Percentiles rank a stretch among this genome's conserved stretches.
Conservation (phyloP, 1,140 invertebrate genomes). For the Heliothis subflexa region DNA sequence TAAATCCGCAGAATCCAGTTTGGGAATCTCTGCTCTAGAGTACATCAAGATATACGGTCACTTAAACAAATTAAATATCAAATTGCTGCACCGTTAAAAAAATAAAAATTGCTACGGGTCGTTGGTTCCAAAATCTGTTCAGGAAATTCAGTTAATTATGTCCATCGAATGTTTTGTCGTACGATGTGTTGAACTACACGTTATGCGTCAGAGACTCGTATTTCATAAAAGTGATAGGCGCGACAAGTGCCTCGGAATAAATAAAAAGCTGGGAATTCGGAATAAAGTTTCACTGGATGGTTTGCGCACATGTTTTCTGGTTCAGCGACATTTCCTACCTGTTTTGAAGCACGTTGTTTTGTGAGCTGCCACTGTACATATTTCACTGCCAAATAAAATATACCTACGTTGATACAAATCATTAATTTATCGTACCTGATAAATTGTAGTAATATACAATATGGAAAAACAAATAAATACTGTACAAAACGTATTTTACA, state of each 20-base stretch:
- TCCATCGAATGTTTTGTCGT: conserved; percentile 2
- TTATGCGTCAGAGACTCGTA: conserved; percentile 8
- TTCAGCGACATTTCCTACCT: neutral
- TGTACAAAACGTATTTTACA: too few relatives aligned
- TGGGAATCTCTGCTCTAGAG: neutral
- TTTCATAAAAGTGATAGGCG: conserved; percentile 19
- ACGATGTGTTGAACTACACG: neutral
- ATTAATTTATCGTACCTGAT: too few relatives aligned
- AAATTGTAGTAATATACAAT: too few relatives aligned
- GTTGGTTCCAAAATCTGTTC: neutral
- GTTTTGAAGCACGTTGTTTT: conserved; percentile 6
- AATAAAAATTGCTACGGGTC: conserved; percentile 9
- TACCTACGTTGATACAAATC: too few relatives aligned
- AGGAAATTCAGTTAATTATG: neutral
- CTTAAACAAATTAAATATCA: conserved; percentile 26
- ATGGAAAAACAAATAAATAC: too few relatives aligned
- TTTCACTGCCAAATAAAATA: too few relatives aligned
- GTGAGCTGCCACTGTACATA: neutral
- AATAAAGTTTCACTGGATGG: conserved; percentile 27
- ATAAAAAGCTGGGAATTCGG: conserved; percentile 23
- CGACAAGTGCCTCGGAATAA: conserved; percentile 20
- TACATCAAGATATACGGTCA: too few relatives aligned
- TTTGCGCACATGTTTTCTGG: conserved; percentile 25
- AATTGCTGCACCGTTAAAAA: conserved; percentile 20
- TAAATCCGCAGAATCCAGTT: neutral